Percentiles rank a stretch among this genome's conserved stretches.
Conservation (phyloP, 2,113 vertebrate genomes). For the Python bivittatus region DNA sequence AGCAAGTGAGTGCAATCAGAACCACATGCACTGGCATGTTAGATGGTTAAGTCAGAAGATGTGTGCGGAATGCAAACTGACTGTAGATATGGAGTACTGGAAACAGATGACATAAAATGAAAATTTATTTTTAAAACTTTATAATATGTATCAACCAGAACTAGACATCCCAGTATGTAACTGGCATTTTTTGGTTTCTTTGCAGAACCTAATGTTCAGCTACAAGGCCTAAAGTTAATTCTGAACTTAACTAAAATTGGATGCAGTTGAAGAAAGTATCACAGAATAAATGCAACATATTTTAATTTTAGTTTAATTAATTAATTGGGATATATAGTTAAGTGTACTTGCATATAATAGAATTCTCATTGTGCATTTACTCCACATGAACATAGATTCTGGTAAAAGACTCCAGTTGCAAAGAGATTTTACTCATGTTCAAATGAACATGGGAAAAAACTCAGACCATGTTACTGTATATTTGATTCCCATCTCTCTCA, state of each 20-base stretch:
- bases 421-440: not conserved
- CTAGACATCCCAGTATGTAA: not conserved
- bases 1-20: not conserved
- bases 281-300: not conserved
- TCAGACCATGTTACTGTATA: not conserved
- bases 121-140: constrained; percentile 6
- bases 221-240: constrained; percentile 1
- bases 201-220: not conserved
- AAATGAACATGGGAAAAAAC: not conserved
- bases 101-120: not conserved
- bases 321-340: not conserved
- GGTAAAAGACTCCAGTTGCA: not conserved
- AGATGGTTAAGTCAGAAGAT: not conserved
- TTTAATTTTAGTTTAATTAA: not conserved
- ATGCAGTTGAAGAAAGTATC: not conserved
- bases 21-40: not conserved
- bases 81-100: not conserved
- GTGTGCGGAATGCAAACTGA: not conserved
- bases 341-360: not conserved
- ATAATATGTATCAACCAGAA: not conserved
- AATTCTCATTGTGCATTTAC: not conserved
- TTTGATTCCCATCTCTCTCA: not conserved
- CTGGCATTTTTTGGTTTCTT: not conserved
- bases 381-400: not conserved
- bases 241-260: not conserved